A percentile compares a stretch with the other conserved stretches of the same genome.
Evolutionary conservation across 2,797 vertebrate genomes (phyloP).

Genomic region (Enteromius thamalakanensis): DNA sequence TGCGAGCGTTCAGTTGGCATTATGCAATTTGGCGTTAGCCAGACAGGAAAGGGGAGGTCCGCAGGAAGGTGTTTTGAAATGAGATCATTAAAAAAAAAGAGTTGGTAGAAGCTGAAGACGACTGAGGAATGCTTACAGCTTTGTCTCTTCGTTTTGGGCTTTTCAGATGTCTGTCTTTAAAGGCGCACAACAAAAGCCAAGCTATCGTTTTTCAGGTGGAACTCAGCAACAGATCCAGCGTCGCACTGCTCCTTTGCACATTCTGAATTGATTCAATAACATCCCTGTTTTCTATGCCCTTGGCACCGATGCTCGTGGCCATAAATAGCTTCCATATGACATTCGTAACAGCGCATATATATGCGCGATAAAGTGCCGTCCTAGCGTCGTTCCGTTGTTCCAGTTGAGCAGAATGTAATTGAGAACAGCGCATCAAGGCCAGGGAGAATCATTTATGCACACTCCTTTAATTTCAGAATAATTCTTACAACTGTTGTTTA

Average conservation of each 20-base stretch:
- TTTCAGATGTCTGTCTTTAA: constrained; percentile 38
- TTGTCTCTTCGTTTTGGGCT: constrained; percentile 16
- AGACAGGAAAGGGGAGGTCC: constrained; percentile 37
- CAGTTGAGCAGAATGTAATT: constrained; percentile 42
- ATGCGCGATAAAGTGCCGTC: constrained; percentile 9
- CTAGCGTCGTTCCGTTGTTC: constrained; percentile 36
- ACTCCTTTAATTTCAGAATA: constrained; percentile 41
- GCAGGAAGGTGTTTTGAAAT: constrained; percentile 40
- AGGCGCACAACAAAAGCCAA: constrained; percentile 13
- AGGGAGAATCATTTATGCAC: constrained; percentile 22
- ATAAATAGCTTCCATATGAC: constrained; percentile 38
- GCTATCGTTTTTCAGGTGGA: constrained; percentile 36
- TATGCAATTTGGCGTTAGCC: constrained; percentile 37
- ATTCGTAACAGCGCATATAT: constrained; percentile 22
- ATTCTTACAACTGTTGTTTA: constrained; percentile 50
- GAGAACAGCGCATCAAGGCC: constrained; percentile 42
- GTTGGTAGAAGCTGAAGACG: background rate
- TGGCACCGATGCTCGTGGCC: constrained; percentile 35
- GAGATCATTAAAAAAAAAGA: constrained; percentile 26
- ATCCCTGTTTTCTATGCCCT: constrained; percentile 41
- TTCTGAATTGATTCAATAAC: constrained; percentile 41
- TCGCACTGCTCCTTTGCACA: constrained; percentile 14
- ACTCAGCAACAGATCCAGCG: background rate
- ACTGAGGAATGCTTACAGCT: background rate
- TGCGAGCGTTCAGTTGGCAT: constrained; percentile 20